A percentile compares a stretch with the other conserved stretches of the same genome.
Evolutionary conservation across 2,888 invertebrate species (phyloP).

Genomic region (Ectemnius continuus): DNA sequence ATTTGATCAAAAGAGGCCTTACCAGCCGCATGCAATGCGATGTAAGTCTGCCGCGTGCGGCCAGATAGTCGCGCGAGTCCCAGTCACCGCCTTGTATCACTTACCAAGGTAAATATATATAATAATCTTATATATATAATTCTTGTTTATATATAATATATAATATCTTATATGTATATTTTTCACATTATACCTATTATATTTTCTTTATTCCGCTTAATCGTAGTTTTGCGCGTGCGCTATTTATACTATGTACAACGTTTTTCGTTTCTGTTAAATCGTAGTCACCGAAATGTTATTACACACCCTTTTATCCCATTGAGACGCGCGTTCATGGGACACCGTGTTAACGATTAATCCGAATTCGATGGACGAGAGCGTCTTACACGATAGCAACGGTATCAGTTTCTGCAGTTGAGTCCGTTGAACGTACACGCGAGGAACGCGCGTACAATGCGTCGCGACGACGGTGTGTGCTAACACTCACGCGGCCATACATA

Average conservation of each 20-base stretch:
- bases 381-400: neutral
- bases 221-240: conserved; percentile 63
- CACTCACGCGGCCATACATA: conserved; percentile 43
- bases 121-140: conserved; percentile 63
- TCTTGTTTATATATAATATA: conserved; percentile 70
- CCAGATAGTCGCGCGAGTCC: conserved; percentile 68
- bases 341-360: conserved; percentile 2
- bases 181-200: conserved; percentile 75
- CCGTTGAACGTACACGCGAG: conserved; percentile 12
- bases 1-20: conserved; percentile 17
- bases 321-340: neutral
- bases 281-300: conserved; percentile 63
- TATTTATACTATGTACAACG: conserved; percentile 77
- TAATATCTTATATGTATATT: conserved; percentile 77
- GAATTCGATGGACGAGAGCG: neutral
- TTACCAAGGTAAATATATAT: conserved; percentile 76
- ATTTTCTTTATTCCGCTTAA: conserved; percentile 69
- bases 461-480: conserved; percentile 22
- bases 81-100: conserved; percentile 71
- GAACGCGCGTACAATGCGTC: conserved; percentile 14
- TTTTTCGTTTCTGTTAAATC: conserved; percentile 34
- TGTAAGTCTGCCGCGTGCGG: conserved; percentile 36
- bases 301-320: conserved; percentile 21
- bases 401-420: neutral
- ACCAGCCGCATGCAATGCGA: conserved; percentile 9